These are phyloP conservation scores for Marmota monax DNA, from an alignment of 2,113 vertebrate species.

Conservation along the genomic window DNA sequence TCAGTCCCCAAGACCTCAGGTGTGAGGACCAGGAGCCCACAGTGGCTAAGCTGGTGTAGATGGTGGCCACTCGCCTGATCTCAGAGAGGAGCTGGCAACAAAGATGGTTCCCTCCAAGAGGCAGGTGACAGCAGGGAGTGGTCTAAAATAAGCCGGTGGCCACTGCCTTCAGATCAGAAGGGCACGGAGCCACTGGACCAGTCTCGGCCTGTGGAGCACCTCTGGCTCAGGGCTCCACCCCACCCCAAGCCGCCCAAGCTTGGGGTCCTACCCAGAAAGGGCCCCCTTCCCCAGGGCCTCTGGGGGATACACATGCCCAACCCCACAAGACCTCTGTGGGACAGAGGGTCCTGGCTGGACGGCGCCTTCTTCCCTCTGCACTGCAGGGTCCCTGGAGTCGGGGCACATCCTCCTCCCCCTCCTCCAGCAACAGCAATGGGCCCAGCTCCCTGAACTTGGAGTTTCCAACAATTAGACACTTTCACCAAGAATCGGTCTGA, in stretches of 20 bases:
- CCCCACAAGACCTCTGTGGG: too few species aligned
- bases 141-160: neutral
- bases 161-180: neutral
- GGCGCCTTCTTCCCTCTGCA: neutral
- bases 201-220: neutral
- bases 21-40: neutral
- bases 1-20: neutral
- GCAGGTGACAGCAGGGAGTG: neutral
- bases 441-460: neutral
- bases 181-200: too few species aligned
- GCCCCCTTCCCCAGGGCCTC: neutral
- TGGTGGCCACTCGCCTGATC: neutral
- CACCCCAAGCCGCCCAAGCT: neutral
- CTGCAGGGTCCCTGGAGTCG: neutral
- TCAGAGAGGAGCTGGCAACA: neutral
- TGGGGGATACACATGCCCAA: too few species aligned
- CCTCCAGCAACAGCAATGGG: accelerated
- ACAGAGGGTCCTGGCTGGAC: neutral
- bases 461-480: neutral
- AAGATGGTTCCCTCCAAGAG: neutral
- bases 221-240: neutral
- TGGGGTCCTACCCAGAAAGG: neutral
- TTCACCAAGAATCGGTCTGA: neutral
- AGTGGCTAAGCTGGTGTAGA: neutral
- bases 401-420: neutral